Conservation (phyloP, 2,113 vertebrate species). For the Poeciliopsis occidentalis region DNA sequence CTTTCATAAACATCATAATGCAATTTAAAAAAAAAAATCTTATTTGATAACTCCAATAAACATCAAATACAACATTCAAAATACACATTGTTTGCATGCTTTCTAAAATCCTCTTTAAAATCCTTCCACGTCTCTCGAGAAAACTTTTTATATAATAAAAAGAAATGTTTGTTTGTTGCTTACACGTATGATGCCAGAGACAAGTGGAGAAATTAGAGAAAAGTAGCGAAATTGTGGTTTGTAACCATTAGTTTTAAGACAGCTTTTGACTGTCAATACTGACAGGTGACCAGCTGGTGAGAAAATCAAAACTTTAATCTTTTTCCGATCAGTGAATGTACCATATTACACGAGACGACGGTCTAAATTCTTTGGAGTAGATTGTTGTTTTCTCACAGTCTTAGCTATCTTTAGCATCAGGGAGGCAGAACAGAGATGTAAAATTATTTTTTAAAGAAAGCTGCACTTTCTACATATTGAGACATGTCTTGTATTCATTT, state of each 20-base stretch:
- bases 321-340: neutral
- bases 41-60: slow-evolving; percentile 25
- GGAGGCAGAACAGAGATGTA: too few relatives aligned
- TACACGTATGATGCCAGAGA: neutral
- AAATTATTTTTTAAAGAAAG: too few relatives aligned
- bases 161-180: slow-evolving; percentile 48
- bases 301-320: neutral
- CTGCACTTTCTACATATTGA: too few relatives aligned
- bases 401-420: too few relatives aligned
- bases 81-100: slow-evolving; percentile 21
- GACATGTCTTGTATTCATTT: too few relatives aligned
- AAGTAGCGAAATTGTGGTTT: neutral
- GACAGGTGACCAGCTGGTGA: neutral
- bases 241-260: neutral
- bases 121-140: slow-evolving; percentile 24
- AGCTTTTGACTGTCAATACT: neutral
- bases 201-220: neutral
- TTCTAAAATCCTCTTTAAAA: slow-evolving; percentile 18
- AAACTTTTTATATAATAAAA: slow-evolving; percentile 22
- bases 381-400: too few relatives aligned
- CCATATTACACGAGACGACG: too few relatives aligned
- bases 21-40: neutral
- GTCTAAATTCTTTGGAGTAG: too few relatives aligned
- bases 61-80: slow-evolving; percentile 25
- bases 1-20: too few relatives aligned